Conservation (phyloP, 1,140 invertebrate species). For the Ceratosolen fusciceps region DNA sequence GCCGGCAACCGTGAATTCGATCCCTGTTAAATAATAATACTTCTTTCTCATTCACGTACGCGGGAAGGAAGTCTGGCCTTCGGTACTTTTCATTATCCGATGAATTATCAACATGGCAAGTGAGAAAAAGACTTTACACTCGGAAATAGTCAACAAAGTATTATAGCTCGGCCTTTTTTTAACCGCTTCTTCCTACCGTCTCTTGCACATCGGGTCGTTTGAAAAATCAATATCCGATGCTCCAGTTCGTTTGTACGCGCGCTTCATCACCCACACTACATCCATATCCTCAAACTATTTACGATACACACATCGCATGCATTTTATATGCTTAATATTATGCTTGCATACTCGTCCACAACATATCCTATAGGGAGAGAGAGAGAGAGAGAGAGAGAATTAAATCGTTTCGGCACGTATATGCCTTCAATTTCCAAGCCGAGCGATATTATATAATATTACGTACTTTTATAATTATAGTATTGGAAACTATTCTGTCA, state of each 20-base stretch:
- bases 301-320: not conserved
- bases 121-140: not conserved
- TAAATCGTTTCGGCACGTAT: too few relatives aligned
- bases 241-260: slow-evolving; percentile 26
- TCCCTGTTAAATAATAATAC: too few relatives aligned
- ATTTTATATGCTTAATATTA: not conserved
- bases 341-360: too few relatives aligned
- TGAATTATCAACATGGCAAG: not conserved
- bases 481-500: too few relatives aligned
- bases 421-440: too few relatives aligned
- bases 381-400: too few relatives aligned
- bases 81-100: not conserved
- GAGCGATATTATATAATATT: too few relatives aligned
- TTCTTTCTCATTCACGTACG: too few relatives aligned
- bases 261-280: not conserved
- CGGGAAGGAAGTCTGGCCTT: too few relatives aligned
- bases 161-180: slow-evolving; percentile 12
- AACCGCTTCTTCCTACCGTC: not conserved
- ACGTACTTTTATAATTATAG: too few relatives aligned
- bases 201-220: slow-evolving; percentile 7
- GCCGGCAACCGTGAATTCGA: too few relatives aligned
- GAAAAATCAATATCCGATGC: slow-evolving; percentile 41
- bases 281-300: not conserved
- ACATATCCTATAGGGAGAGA: too few relatives aligned
- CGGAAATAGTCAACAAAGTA: not conserved